Evolutionary conservation across 2,888 invertebrate genomes (phyloP).

Genomic region (Tolmerus cingulatus): DNA sequence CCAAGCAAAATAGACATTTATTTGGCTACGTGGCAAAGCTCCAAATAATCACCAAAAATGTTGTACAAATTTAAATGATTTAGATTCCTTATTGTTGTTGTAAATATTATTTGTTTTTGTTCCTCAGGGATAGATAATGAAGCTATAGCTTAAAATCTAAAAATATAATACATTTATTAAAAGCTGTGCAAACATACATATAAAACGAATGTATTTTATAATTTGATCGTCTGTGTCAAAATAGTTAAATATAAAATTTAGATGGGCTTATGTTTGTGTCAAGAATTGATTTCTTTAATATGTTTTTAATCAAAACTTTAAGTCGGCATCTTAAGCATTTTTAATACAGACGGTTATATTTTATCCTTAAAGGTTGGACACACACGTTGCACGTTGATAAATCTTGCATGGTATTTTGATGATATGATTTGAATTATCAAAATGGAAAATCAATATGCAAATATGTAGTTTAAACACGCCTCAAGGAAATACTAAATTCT

Average conservation of each 20-base stretch:
- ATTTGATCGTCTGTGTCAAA: neutral
- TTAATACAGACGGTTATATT: neutral
- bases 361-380: neutral
- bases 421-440: neutral
- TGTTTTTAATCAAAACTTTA: neutral
- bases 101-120: constrained; percentile 19
- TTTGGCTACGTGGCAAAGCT: constrained; percentile 48
- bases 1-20: constrained; percentile 49
- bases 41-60: neutral
- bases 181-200: neutral
- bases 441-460: neutral
- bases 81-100: neutral
- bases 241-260: neutral
- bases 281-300: neutral
- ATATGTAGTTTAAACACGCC: neutral
- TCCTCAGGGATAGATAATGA: constrained; percentile 12
- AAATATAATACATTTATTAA: neutral
- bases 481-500: neutral
- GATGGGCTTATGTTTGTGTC: neutral
- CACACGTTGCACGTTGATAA: neutral
- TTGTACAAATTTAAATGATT: neutral
- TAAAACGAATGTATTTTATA: neutral
- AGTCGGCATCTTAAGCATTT: neutral
- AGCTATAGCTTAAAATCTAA: neutral
- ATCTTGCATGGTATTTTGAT: neutral